Evolutionary conservation across 2,113 vertebrate genomes (phyloP).

Genomic region (Tonatia bakeri): DNA sequence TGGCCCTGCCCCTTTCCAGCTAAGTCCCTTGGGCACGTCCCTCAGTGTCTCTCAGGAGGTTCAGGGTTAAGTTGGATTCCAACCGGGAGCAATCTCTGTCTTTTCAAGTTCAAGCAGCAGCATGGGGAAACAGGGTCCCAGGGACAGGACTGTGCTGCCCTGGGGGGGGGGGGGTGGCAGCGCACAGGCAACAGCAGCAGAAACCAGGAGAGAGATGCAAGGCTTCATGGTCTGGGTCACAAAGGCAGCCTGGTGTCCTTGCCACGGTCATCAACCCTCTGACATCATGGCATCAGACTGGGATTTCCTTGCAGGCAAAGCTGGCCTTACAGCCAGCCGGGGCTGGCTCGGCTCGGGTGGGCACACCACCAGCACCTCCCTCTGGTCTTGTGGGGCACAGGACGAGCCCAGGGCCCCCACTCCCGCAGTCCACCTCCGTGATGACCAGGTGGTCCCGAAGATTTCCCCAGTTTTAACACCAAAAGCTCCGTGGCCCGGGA

Average conservation of each 20-base stretch:
- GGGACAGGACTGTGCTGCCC: background rate
- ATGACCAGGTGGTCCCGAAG: background rate
- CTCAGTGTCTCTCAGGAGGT: fast-evolving
- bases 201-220: background rate
- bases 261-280: fast-evolving
- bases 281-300: too few relatives aligned
- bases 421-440: fast-evolving
- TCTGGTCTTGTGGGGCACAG: too few relatives aligned
- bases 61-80: fast-evolving
- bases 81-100: fast-evolving
- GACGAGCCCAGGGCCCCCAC: too few relatives aligned
- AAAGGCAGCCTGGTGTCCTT: background rate
- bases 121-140: background rate
- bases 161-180: too few relatives aligned
- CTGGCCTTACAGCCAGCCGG: too few relatives aligned
- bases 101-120: background rate
- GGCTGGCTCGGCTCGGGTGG: background rate
- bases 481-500: too few relatives aligned
- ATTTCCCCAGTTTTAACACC: background rate
- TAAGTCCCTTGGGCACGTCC: background rate
- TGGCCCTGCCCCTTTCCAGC: background rate
- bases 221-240: too few relatives aligned
- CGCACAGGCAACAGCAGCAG: too few relatives aligned
- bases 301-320: background rate
- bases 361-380: background rate